phyloP scores from a whole-genome alignment of 2,113 vertebrate species.

The Takifugu flavidus region DNA sequence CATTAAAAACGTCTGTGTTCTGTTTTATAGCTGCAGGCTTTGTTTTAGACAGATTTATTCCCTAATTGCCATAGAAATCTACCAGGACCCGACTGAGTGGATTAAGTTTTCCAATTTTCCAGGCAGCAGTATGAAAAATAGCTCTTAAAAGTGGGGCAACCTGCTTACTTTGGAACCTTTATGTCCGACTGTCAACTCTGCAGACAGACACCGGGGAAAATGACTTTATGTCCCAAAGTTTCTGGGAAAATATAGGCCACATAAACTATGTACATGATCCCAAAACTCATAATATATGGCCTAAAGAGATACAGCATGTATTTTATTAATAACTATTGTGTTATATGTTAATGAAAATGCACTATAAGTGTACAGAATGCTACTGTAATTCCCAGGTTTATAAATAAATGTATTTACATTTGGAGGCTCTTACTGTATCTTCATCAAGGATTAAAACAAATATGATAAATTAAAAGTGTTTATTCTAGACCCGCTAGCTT shows the following conservation, averaged over 20 bases:
- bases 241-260: slow-evolving; percentile 16
- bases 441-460: too few relatives aligned
- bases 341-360: too few relatives aligned
- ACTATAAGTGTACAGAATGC: too few relatives aligned
- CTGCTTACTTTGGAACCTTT: slow-evolving; percentile 26
- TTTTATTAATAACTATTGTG: too few relatives aligned
- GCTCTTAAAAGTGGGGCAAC: slow-evolving; percentile 41
- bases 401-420: too few relatives aligned
- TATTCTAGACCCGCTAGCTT: too few relatives aligned
- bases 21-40: slow-evolving; percentile 3
- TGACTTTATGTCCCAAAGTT: slow-evolving; percentile 5
- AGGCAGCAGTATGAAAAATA: slow-evolving; percentile 29
- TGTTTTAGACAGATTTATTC: slow-evolving; percentile 15
- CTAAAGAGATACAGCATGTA: too few relatives aligned
- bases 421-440: too few relatives aligned
- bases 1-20: not conserved
- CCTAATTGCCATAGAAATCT: slow-evolving; percentile 14
- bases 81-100: slow-evolving; percentile 6
- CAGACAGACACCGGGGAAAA: slow-evolving; percentile 17
- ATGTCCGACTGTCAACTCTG: slow-evolving; percentile 27
- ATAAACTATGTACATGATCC: not conserved
- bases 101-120: slow-evolving; percentile 32
- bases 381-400: too few relatives aligned
- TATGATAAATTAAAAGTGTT: too few relatives aligned
- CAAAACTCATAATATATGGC: not conserved